Evolutionary conservation across 2,888 invertebrate species (phyloP), one percentile per base, ranked within the genome.

Genomic region (Exephanes ischioxanthus): DNA sequence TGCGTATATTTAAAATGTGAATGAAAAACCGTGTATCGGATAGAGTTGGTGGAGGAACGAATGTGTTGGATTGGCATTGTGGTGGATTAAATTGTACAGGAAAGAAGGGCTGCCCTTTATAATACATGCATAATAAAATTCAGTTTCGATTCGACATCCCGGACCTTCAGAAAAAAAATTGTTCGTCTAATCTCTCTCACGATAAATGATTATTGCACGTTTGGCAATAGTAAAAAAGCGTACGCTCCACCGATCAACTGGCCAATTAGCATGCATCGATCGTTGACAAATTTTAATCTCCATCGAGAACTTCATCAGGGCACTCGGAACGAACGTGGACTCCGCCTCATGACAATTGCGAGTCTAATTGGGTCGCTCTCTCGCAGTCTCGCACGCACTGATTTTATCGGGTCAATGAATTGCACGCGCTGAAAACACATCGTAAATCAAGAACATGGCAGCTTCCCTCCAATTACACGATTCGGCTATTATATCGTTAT

Each of bases 361-460:
- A 48, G 73, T 75, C 45, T 75, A 63, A 75, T 75, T 75, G 26
- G 48, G 61, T 75, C 73, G 73, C 61, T 75, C 19, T 45, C 61
- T 7, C 61, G 48, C 30, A 14, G 22, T 75, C 9, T 30, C 73
- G n/a, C 61, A 48, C n/a, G 30, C 7, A 19, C 70, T 22, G 58
- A 16, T 61, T 75, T 45, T 75, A 63, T 75, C 61, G 63, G 63
- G 61, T 75, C 73, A 75, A 75, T 45, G 73, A 63, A 48, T 75
- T 41, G 41, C 55, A 22, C 30, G 26, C 16, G 48, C 45, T 75
- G 30, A 9, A 61, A 26, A 61, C 73, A 58, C 58, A 55, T 73
- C 14, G 37, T 19, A n/a, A 63, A 75, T 61, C 14, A 14, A 16
- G 33, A 41, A 61, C 58, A 45, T 4, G 11, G 30, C 30, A n/a